These are phyloP conservation scores for Megaptera novaeangliae DNA, from an alignment of 2,113 vertebrate genomes.

Conservation along the genomic window DNA sequence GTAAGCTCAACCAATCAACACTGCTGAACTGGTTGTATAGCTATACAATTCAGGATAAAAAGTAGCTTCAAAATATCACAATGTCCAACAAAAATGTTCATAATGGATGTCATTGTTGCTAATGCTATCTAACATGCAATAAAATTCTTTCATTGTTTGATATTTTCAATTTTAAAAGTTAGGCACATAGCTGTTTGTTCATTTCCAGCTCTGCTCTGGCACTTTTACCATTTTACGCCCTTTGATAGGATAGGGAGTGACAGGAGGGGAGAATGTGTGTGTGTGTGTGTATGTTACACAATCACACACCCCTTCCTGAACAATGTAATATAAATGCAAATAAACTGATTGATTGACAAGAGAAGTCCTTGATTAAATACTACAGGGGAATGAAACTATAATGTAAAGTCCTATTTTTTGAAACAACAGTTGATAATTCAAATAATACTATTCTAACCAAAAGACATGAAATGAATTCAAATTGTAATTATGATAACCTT, in stretches of 20 bases:
- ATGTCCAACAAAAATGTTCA: neutral
- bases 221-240: neutral
- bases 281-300: neutral
- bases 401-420: neutral
- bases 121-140: neutral
- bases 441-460: slow-evolving; percentile 30
- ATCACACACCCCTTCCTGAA: neutral
- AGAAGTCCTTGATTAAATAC: slow-evolving; percentile 53
- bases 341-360: slow-evolving; percentile 34
- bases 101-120: neutral
- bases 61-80: neutral
- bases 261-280: neutral
- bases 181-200: neutral
- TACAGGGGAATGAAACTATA: neutral
- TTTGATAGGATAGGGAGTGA: neutral
- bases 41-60: neutral
- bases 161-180: neutral
- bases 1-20: neutral
- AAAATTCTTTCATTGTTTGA: neutral
- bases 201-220: neutral
- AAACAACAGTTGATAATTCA: slow-evolving; percentile 37
- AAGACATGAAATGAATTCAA: slow-evolving; percentile 49
- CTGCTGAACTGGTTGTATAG: neutral
- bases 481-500: slow-evolving; percentile 26
- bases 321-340: slow-evolving; percentile 64